Percentiles rank a stretch among this genome's conserved stretches.
phyloP scores from a whole-genome alignment of 2,113 vertebrate species.

The Saguinus midas region DNA sequence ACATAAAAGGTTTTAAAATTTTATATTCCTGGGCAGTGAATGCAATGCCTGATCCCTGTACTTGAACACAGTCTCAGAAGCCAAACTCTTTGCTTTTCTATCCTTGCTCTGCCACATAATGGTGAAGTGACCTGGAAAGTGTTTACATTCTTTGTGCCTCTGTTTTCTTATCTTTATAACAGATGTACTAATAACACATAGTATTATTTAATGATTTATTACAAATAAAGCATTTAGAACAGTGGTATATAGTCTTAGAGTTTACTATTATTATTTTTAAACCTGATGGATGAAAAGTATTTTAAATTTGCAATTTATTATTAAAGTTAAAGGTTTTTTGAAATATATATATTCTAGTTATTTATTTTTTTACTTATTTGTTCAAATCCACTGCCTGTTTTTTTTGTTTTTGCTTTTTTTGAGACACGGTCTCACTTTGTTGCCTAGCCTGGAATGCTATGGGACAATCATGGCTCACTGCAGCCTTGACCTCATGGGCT shows the following conservation, averaged over 20 bases:
- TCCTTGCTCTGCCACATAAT: background rate
- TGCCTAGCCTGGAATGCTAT: no score
- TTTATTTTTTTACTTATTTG: conserved; percentile 32
- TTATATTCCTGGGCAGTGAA: background rate
- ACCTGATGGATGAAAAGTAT: background rate
- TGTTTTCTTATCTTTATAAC: conserved; percentile 28
- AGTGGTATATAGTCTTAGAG: background rate
- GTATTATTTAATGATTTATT: conserved; percentile 5
- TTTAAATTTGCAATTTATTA: conserved; percentile 25
- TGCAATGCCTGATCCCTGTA: background rate
- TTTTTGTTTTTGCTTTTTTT: no score
- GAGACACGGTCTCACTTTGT: no score
- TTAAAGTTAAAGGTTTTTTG: background rate
- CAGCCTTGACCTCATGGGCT: no score
- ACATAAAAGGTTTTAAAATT: background rate
- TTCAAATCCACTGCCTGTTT: background rate
- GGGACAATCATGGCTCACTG: no score
- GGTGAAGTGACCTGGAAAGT: background rate
- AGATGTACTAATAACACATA: background rate
- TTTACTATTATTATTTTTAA: conserved; percentile 25
- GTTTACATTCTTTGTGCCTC: background rate
- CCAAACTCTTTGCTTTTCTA: background rate
- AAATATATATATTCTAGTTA: background rate
- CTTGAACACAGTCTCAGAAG: background rate
- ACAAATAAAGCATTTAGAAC: background rate